Evolutionary conservation across 2,888 invertebrate genomes (phyloP), one percentile per base, ranked within the genome.

Genomic region (Cephalotes varians): DNA sequence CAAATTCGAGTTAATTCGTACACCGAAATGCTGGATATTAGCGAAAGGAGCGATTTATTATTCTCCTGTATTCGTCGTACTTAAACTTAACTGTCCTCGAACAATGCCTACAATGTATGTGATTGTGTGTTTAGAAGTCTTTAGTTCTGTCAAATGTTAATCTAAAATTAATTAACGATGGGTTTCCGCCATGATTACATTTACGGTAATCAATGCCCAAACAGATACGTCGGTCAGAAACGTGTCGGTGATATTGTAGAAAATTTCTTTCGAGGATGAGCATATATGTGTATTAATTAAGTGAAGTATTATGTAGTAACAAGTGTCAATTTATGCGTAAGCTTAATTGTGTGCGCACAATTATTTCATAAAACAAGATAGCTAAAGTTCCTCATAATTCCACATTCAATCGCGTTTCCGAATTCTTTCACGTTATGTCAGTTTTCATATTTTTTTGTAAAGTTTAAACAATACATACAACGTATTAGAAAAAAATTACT

Each of bases 11-110:
- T 37, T 64, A 49, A 74, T 49, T 74, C n/a, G 1, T 65, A 37
- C 65, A 74, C 25, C 21, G 65, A 74, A 74, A 74, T 74, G 25
- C 37, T 49, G 37, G 34, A 64, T n/a, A 25, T 49, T 51, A 64
- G 31, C 28, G 7, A 72, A 18, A 34, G 9, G 25, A 73, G 6
- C 0, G 60, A 25, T n/a, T n/a, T n/a, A 5, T 60, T 28, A 18
- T 31, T 4, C n/a, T 74, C 28, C 12, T 25, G 28, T 34, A 62
- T 6, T 72, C 25, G 12, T 83, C 31, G 86, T 86, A 87, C 86
- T 86, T 87, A 87, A 83, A 18, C n/a, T n/a, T n/a, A n/a, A n/a
- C 44, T 71, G n/a, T 60, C 21, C 25, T 54, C 56, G 31, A 79
- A 34, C 18, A 21, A 79, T 47, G 79, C 79, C 65, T 79, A 65